Evolutionary conservation across 2,797 vertebrate genomes (phyloP), one percentile per base, ranked within the genome.

Genomic region (Triplophysa bombifrons): DNA sequence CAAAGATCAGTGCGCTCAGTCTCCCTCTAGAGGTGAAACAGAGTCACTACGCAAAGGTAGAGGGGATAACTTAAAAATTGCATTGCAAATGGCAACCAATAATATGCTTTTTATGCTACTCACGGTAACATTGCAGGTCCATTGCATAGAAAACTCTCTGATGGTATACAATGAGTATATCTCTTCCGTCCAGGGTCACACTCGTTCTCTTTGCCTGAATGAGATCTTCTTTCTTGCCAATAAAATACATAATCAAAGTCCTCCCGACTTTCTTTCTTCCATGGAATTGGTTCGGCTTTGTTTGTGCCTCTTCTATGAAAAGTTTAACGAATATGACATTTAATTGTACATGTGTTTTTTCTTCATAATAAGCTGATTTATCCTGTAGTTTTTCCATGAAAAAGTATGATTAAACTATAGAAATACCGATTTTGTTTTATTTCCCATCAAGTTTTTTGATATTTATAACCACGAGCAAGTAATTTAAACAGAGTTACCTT

Each of bases 121-220:
- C 90, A 99, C 96, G 97, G 85, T 98, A 97, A 86, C 97, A 98
- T 79, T 95, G 95, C 60, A 91, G 93, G 79, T 99, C 97, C 88
- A 98, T 76, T 66, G 96, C 96, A 41, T 97, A 93, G 83, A 96
- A 95, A 80, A 83, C 88, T 74, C 88, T 94, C 64, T 91, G 84
- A 11, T 96, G 93, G 85, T 94, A 88, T 88, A 98, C 91, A 85
- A 98, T 85, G 50, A 97, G 91, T n/a, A 98, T 51, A 83, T 97
- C 94, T 84, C 95, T 95, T 19, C 91, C 95, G 3, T 92, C 87
- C 13, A 97, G 61, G 72, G 92, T 94, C 82, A 91, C 91, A 74
- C 90, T 92, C 44, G 88, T 88, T 82, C 92, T 92, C 83, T 85
- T 90, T 0, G 90, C 91, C 82, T 89, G 84, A 56, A 95, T 95